These are phyloP conservation scores for Macroramphosus scolopax DNA, from an alignment of 2,797 vertebrate species.

Conservation along the genomic window DNA sequence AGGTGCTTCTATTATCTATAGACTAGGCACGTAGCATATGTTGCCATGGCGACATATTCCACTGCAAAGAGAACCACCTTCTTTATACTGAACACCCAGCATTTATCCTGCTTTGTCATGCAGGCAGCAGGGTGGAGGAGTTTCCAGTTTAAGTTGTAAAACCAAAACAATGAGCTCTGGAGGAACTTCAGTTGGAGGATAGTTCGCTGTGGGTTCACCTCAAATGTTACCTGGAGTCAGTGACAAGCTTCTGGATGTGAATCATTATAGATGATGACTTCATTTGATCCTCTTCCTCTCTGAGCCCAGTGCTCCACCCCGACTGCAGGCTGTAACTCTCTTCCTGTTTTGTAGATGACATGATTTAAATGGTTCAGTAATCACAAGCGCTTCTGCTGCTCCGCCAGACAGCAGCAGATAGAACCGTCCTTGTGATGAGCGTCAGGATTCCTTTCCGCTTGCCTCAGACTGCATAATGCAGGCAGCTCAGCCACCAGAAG, in stretches of 20 bases:
- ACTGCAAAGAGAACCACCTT: too few species aligned
- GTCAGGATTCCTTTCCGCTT: slow-evolving; percentile 70
- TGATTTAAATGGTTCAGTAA: slow-evolving; percentile 53
- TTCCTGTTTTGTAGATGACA: slow-evolving; percentile 55
- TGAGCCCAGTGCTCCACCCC: slow-evolving; percentile 2
- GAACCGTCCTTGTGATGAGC: slow-evolving; percentile 66
- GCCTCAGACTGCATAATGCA: slow-evolving; percentile 72
- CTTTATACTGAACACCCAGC: too few species aligned
- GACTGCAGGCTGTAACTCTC: slow-evolving; percentile 16
- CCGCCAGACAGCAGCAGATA: slow-evolving; percentile 51
- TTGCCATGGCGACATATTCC: too few species aligned
- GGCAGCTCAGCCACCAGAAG: slow-evolving; percentile 50
- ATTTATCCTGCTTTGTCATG: too few species aligned
- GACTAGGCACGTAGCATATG: too few species aligned
- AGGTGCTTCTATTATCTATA: too few species aligned
- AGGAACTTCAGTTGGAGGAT: not conserved
- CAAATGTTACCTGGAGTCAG: not conserved
- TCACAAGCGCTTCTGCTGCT: slow-evolving; percentile 43
- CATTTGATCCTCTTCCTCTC: slow-evolving; percentile 1
- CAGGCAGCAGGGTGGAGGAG: not conserved
- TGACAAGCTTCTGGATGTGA: not conserved
- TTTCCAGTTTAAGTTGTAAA: not conserved
- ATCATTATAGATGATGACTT: not conserved
- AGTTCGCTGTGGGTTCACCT: not conserved
- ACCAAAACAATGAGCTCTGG: not conserved